Evolutionary conservation across 2,888 invertebrate species (phyloP).

Genomic region (Aromia moschata): DNA sequence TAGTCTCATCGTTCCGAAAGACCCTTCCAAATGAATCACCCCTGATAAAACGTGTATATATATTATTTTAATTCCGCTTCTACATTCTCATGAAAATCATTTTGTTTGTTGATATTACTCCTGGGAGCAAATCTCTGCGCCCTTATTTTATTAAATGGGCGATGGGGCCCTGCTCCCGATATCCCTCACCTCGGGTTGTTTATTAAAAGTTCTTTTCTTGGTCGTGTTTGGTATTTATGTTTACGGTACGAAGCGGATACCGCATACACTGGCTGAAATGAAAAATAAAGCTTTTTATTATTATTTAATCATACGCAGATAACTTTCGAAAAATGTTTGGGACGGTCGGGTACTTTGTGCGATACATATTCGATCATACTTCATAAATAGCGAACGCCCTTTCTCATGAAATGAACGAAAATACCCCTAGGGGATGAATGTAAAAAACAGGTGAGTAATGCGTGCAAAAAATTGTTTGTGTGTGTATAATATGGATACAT

Average conservation of each 20-base stretch:
- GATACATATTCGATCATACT: no score
- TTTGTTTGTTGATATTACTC: conserved; percentile 35
- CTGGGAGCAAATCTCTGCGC: conserved; percentile 28
- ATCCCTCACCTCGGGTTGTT: conserved; percentile 21
- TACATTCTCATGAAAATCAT: conserved; percentile 27
- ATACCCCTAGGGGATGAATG: no score
- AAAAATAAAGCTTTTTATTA: conserved; percentile 11
- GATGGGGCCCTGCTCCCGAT: conserved; percentile 1
- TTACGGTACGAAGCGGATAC: conserved; percentile 14
- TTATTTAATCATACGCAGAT: conserved; percentile 4
- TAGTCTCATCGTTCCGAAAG: conserved; percentile 3
- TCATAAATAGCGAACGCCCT: no score
- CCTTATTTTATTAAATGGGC: conserved; percentile 30
- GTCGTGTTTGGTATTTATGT: conserved; percentile 19
- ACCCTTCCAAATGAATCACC: conserved; percentile 10
- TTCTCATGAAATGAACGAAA: no score
- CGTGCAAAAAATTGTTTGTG: no score
- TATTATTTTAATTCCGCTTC: conserved; percentile 29
- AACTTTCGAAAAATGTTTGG: conserved; percentile 2
- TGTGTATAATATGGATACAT: no score
- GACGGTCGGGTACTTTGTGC: not conserved
- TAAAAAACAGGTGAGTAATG: no score
- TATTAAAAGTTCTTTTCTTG: conserved; percentile 24
- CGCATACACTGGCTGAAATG: not conserved
- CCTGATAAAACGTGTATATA: conserved; percentile 19